These are phyloP conservation scores for Peromyscus nudipes DNA, from an alignment of 2,797 vertebrate genomes.

Conservation along the genomic window DNA sequence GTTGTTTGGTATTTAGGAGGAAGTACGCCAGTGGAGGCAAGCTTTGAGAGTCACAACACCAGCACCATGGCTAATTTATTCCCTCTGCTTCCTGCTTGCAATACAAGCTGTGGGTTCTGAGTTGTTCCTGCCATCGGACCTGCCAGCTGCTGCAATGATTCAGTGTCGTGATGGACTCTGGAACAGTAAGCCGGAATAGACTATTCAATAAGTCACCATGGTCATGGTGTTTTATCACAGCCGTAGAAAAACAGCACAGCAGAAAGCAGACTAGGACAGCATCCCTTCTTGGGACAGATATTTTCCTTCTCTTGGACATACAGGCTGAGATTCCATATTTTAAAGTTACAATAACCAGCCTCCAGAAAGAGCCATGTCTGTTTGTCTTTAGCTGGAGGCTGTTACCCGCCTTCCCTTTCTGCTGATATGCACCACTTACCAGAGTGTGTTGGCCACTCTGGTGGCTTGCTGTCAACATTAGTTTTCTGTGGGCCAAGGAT, in stretches of 20 bases:
- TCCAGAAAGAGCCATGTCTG: neutral
- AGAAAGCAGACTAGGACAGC: too few species aligned
- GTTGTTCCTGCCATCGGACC: neutral
- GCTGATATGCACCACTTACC: neutral
- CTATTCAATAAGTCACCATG: too few species aligned
- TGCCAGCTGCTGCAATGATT: neutral
- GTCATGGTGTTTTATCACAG: neutral
- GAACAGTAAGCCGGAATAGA: too few species aligned
- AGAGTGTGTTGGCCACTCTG: neutral
- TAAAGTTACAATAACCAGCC: neutral
- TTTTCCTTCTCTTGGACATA: neutral
- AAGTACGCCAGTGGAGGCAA: neutral
- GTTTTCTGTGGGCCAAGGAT: neutral
- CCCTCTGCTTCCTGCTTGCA: neutral
- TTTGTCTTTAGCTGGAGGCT: slow-evolving; percentile 12
- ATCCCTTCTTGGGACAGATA: neutral
- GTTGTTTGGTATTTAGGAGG: neutral
- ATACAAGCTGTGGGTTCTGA: neutral
- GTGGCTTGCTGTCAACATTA: slow-evolving; percentile 17
- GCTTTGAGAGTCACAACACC: neutral
- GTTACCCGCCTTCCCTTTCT: neutral
- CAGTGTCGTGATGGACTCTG: neutral
- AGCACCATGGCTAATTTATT: neutral
- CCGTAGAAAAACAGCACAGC: neutral
- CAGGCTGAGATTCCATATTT: neutral